Evolutionary conservation across 2,797 vertebrate species (phyloP).

Genomic region (Cichlasoma orientale): DNA sequence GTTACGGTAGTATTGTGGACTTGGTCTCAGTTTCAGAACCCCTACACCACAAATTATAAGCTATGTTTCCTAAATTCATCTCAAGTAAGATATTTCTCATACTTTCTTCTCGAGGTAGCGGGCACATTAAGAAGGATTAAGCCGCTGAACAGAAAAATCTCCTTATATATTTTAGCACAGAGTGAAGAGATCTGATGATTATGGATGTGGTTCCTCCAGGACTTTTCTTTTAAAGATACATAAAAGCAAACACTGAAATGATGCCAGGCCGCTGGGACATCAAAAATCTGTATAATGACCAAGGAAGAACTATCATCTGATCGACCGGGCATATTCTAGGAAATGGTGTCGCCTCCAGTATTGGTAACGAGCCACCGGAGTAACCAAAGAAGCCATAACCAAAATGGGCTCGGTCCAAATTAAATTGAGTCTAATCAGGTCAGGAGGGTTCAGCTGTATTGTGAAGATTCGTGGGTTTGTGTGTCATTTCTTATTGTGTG

Average conservation of each 20-base stretch:
- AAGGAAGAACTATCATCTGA: neutral
- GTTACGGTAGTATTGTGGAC: neutral
- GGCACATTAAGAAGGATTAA: constrained; percentile 8
- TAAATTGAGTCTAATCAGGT: neutral
- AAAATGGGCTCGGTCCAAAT: neutral
- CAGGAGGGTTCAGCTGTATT: neutral
- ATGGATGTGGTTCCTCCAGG: constrained; percentile 1
- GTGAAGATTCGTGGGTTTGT: neutral
- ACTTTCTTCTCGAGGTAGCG: constrained; percentile 1
- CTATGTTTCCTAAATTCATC: neutral
- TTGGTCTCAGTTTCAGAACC: neutral
- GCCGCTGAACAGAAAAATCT: neutral
- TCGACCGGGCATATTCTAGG: neutral
- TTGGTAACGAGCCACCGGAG: neutral
- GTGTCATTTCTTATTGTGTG: neutral
- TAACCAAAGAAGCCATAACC: neutral
- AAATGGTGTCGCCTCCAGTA: neutral
- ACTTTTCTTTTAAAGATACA: neutral
- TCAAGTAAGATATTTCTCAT: neutral
- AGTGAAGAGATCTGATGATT: constrained; percentile 2
- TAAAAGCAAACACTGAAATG: neutral
- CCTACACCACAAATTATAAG: neutral
- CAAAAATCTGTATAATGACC: neutral
- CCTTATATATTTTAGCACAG: neutral
- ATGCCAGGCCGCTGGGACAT: neutral